phyloP scores from a whole-genome alignment of 1,140 invertebrate species.

The Pachyrhynchus sulphureomaculatus region DNA sequence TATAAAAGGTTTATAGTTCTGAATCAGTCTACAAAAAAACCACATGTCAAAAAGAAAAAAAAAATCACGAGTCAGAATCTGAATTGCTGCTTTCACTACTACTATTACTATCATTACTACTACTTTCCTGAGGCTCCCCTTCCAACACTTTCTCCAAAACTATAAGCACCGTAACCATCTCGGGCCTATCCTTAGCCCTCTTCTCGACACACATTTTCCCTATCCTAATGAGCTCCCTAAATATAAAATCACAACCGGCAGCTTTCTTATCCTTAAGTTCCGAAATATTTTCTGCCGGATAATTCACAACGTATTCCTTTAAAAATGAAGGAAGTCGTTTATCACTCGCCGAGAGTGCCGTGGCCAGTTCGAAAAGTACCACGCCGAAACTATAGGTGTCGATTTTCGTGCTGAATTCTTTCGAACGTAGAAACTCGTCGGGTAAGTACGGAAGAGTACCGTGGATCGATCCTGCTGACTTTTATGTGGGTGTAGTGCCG shows the following conservation, averaged over 20 bases:
- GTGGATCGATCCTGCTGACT: slow-evolving; percentile 71
- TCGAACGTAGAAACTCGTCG: slow-evolving; percentile 77
- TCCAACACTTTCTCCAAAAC: slow-evolving; percentile 38
- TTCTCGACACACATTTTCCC: slow-evolving; percentile 61
- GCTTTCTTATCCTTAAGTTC: slow-evolving; percentile 58
- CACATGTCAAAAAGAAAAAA: too few species aligned
- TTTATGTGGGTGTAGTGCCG: slow-evolving; percentile 57
- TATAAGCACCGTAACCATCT: slow-evolving; percentile 62
- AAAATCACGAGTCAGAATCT: too few species aligned
- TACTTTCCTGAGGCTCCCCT: background rate
- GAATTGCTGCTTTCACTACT: too few species aligned
- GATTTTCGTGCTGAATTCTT: slow-evolving; percentile 83
- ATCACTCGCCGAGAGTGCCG: slow-evolving; percentile 68
- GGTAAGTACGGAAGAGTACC: slow-evolving; percentile 92
- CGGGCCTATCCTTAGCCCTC: slow-evolving; percentile 60
- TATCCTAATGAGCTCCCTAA: slow-evolving; percentile 57
- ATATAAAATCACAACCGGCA: slow-evolving; percentile 56
- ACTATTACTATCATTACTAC: too few species aligned
- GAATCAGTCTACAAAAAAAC: too few species aligned
- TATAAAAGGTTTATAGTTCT: too few species aligned
- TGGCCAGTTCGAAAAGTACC: slow-evolving; percentile 83
- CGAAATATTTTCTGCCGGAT: slow-evolving; percentile 49
- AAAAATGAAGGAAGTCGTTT: slow-evolving; percentile 57
- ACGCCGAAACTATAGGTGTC: slow-evolving; percentile 95
- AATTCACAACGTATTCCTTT: slow-evolving; percentile 62